These are phyloP conservation scores for Platycheirus rosarum DNA, from an alignment of 2,888 invertebrate genomes.

Conservation along the genomic window DNA sequence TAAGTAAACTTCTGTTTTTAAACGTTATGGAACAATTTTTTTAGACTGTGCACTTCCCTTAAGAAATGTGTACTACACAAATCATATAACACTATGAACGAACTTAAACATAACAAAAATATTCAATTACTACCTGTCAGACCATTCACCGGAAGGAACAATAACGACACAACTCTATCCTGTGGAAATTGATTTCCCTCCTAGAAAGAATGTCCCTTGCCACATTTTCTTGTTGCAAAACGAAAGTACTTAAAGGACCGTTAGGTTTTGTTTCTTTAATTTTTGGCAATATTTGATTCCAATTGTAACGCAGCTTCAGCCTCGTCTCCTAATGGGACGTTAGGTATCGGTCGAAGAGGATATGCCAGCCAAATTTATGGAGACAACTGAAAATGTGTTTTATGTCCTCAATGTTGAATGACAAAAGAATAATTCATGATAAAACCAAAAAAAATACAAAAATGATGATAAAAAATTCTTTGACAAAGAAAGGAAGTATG, in stretches of 20 bases:
- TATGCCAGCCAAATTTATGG: slow-evolving; percentile 46
- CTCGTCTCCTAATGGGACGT: neutral
- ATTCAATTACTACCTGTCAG: too few relatives aligned
- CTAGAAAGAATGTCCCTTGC: neutral
- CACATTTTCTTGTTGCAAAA: neutral
- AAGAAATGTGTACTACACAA: too few relatives aligned
- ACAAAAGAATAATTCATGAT: slow-evolving; percentile 65
- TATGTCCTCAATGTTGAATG: slow-evolving; percentile 56
- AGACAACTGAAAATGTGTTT: slow-evolving; percentile 62
- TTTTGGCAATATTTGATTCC: slow-evolving; percentile 61
- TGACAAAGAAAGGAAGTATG: slow-evolving; percentile 4
- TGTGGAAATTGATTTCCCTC: slow-evolving; percentile 49
- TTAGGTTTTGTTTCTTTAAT: slow-evolving; percentile 56
- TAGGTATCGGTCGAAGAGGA: slow-evolving; percentile 12
- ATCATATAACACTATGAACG: too few relatives aligned
- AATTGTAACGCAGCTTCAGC: slow-evolving; percentile 7
- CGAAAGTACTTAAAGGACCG: slow-evolving; percentile 25
- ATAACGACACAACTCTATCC: slow-evolving; percentile 18
- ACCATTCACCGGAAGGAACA: too few relatives aligned
- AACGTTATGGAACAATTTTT: too few relatives aligned
- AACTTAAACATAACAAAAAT: too few relatives aligned
- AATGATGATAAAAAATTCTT: slow-evolving; percentile 12
- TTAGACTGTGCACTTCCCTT: too few relatives aligned
- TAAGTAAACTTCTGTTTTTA: too few relatives aligned
- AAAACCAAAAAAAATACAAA: slow-evolving; percentile 29